Evolutionary conservation across 92 coral and sea anemone genomes (phyloP), one percentile per base, ranked within the genome.

Genomic region (Phymanthus crucifer): DNA sequence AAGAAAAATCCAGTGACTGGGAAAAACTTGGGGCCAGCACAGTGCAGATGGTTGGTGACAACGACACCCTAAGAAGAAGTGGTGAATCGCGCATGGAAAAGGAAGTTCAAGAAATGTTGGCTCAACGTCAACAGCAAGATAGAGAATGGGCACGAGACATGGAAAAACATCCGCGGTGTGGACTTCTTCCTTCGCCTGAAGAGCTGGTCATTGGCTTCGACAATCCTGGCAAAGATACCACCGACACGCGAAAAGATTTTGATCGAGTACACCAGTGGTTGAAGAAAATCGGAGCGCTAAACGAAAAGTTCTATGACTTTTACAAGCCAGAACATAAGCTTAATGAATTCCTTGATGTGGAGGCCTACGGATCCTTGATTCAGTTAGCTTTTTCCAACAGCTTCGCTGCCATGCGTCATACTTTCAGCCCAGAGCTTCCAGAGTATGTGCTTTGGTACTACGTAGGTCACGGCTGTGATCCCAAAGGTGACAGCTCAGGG

Each of bases 371-470:
- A 8, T 0, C 72, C 1, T 11, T 76, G 7, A 36, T 86, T 36
- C 6, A 24, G 3, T 5, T 27, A 11, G 87, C 88, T 12, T 89
- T 89, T 61, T 32, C 19, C 1, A 24, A 0, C 1, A 80, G 74
- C 43, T 83, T 84, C 47, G 84, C 12, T 27, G 74, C 89, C 32
- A 83, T 90, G 78, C 89, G 87, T 12, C 72, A 83, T 83, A 83
- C 91, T 75, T 14, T 19, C 1, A 64, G 4, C 27, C 91, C 87
- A 29, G 80, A 73, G 14, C 79, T 73, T 27, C 24, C 37, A 0
- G 84, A 90, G 82, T 48, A 74, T 47, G 89, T 87, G 24, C 26
- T 90, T 40, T 90, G 87, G 89, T 87, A 87, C 50, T 90, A 87
- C 46, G 66, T 87, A 26, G 94, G 94, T 40, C 94, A 87, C 46